Evolutionary conservation across 1,140 invertebrate genomes (phyloP).

Genomic region (Holcopasites calliopsidis): DNA sequence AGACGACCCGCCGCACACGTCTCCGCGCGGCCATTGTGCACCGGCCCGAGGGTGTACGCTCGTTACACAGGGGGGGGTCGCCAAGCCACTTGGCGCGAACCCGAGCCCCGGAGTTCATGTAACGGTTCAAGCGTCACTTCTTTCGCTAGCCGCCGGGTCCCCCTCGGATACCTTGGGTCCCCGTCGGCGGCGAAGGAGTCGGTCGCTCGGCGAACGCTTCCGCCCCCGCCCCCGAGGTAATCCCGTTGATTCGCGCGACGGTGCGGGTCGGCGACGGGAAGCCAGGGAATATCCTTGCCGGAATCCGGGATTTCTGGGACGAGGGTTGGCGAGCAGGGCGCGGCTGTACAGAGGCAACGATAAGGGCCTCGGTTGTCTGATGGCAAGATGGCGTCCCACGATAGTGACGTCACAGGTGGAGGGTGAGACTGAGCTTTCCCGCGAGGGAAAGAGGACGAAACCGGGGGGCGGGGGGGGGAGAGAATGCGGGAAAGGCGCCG

Average conservation of each 20-base stretch:
- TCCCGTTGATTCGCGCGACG: slow-evolving; percentile 66
- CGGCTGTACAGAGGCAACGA: slow-evolving; percentile 69
- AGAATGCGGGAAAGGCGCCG: slow-evolving; percentile 51
- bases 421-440: slow-evolving; percentile 63
- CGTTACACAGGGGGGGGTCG: slow-evolving; percentile 46
- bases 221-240: slow-evolving; percentile 54
- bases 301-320: too few species aligned
- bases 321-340: slow-evolving; percentile 53
- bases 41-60: slow-evolving; percentile 55
- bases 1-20: slow-evolving; percentile 15
- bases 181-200: slow-evolving; percentile 45
- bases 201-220: slow-evolving; percentile 14
- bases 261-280: slow-evolving; percentile 30
- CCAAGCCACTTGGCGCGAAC: slow-evolving; percentile 23
- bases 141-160: too few species aligned
- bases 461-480: slow-evolving; percentile 25
- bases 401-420: slow-evolving; percentile 77
- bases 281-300: too few species aligned
- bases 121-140: slow-evolving; percentile 17
- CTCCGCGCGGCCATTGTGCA: slow-evolving; percentile 30
- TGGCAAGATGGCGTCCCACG: slow-evolving; percentile 80
- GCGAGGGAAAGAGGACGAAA: slow-evolving; percentile 48
- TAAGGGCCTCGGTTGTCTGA: slow-evolving; percentile 78
- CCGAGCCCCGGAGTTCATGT: slow-evolving; percentile 19
- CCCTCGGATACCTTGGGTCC: too few species aligned